phyloP scores from a whole-genome alignment of 1,140 invertebrate genomes.

The Bombus sibiricus region DNA sequence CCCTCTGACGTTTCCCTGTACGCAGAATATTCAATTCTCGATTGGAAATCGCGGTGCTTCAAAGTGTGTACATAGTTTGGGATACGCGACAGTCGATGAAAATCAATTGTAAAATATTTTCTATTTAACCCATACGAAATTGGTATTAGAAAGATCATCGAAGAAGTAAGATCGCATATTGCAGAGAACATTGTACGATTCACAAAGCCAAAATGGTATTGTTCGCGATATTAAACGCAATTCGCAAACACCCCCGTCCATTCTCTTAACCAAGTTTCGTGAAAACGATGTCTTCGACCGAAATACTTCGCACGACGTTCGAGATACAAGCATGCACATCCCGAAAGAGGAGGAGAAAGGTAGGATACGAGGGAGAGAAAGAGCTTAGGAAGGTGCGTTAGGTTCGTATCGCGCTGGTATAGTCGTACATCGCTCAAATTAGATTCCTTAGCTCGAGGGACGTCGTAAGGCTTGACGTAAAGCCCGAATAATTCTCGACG shows the following conservation, averaged over 20 bases:
- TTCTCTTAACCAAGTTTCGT: too few relatives aligned
- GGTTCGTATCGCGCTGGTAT: conserved; percentile 16
- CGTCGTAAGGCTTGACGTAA: conserved; percentile 78
- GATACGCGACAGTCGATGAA: background rate
- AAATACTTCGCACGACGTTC: background rate
- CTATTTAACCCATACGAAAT: background rate
- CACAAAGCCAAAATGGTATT: background rate
- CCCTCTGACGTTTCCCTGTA: background rate
- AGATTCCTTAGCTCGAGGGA: conserved; percentile 76
- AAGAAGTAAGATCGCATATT: too few relatives aligned
- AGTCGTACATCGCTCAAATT: conserved; percentile 80
- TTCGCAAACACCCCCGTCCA: too few relatives aligned
- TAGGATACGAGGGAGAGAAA: background rate
- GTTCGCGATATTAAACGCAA: background rate
- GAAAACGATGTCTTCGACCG: background rate
- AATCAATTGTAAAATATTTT: background rate
- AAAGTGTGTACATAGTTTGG: background rate
- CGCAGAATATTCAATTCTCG: background rate
- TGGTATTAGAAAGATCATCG: background rate
- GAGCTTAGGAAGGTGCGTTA: conserved; percentile 24
- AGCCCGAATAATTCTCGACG: conserved; percentile 79
- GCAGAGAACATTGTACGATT: too few relatives aligned
- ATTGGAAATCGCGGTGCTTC: background rate
- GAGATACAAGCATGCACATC: background rate
- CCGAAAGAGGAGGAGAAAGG: background rate